These are phyloP conservation scores for Ivindomyrus marchei DNA, from an alignment of 2,113 vertebrate genomes.

Conservation along the genomic window DNA sequence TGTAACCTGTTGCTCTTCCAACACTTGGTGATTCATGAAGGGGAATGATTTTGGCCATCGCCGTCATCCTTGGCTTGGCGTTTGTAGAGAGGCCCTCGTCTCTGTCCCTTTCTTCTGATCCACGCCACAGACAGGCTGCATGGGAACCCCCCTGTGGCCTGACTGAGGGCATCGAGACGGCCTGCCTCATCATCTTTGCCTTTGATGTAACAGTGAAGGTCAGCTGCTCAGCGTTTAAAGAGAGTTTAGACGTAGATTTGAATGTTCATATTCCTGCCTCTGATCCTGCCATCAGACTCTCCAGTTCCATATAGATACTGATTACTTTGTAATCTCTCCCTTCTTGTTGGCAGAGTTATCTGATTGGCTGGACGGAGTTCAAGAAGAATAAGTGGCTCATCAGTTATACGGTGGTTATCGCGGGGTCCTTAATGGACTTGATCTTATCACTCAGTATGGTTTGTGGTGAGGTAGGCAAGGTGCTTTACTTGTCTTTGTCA, in stretches of 20 bases:
- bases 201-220: constrained; percentile 79
- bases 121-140: constrained; percentile 53
- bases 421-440: constrained; percentile 74
- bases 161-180: constrained; percentile 70
- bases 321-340: neutral
- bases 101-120: constrained; percentile 68
- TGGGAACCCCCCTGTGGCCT: constrained; percentile 82
- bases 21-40: constrained; percentile 38
- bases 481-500: neutral
- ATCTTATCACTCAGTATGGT: constrained; percentile 68
- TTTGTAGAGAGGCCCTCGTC: constrained; percentile 86
- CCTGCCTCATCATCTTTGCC: constrained; percentile 73
- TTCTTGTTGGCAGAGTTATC: constrained; percentile 66
- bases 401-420: constrained; percentile 68
- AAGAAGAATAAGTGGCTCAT: constrained; percentile 81
- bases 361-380: constrained; percentile 87
- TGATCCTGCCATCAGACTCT: neutral
- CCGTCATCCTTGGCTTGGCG: constrained; percentile 72
- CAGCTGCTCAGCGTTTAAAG: neutral
- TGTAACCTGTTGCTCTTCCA: neutral
- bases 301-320: neutral
- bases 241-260: neutral
- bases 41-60: constrained; percentile 68
- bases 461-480: constrained; percentile 74
- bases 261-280: neutral